Evolutionary conservation across 2,797 vertebrate genomes (phyloP).

Genomic region (Oreochromis grahami): DNA sequence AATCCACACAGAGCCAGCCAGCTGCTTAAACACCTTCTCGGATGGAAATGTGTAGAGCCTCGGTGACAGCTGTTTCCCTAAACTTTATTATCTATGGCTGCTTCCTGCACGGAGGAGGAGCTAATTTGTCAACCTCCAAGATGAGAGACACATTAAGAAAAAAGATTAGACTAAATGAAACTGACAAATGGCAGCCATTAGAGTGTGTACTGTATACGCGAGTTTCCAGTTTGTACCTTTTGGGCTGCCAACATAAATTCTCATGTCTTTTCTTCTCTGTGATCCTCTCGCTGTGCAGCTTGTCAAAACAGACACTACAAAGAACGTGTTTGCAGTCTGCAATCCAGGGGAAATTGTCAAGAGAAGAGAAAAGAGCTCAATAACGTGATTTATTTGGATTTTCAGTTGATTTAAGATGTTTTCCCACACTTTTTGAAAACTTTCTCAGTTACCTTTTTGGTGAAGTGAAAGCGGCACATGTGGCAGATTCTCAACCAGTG

Average conservation of each 20-base stretch:
- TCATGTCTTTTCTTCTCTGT: neutral
- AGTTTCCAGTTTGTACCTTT: neutral
- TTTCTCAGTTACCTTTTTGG: neutral
- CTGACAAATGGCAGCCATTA: constrained; percentile 60
- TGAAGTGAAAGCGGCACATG: neutral
- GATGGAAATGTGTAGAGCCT: constrained; percentile 14
- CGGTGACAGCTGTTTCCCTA: constrained; percentile 20
- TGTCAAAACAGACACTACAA: neutral
- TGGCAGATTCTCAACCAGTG: neutral
- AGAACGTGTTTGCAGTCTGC: neutral
- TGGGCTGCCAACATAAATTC: constrained; percentile 14
- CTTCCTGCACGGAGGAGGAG: constrained; percentile 15
- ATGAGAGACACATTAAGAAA: constrained; percentile 47
- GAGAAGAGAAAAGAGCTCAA: neutral
- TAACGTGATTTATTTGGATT: neutral
- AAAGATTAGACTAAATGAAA: constrained; percentile 52
- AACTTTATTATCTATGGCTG: constrained; percentile 23
- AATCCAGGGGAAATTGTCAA: neutral
- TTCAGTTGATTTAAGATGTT: neutral
- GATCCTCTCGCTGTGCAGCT: neutral
- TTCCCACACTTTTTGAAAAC: neutral
- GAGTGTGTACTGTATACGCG: neutral
- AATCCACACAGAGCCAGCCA: constrained; percentile 16
- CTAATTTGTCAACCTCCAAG: constrained; percentile 26
- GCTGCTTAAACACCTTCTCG: constrained; percentile 37